Evolutionary conservation across 2,113 vertebrate species (phyloP).

Genomic region (Struthio camelus): DNA sequence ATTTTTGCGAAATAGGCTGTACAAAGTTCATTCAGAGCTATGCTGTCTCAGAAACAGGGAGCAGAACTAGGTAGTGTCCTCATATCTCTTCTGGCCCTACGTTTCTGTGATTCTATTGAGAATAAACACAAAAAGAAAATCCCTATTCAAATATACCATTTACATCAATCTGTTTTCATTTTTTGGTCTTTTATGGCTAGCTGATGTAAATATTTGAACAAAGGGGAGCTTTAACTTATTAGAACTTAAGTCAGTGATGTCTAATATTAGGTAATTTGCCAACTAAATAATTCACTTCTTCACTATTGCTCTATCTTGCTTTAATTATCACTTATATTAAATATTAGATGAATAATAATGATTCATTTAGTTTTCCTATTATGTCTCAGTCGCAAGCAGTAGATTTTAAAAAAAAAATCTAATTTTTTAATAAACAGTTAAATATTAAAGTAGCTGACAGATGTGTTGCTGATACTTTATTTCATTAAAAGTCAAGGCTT

Average conservation of each 20-base stretch:
- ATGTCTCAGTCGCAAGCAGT: background rate
- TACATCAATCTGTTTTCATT: background rate
- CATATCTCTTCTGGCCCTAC: background rate
- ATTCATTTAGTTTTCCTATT: background rate
- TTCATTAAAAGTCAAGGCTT: background rate
- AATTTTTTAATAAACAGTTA: background rate
- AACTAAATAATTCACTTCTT: background rate
- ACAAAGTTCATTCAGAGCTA: background rate
- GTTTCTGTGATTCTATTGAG: background rate
- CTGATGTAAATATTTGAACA: background rate
- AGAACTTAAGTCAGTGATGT: background rate
- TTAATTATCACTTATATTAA: background rate
- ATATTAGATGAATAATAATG: background rate
- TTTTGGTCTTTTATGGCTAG: background rate
- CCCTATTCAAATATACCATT: background rate
- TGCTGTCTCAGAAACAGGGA: background rate
- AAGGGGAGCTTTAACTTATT: background rate
- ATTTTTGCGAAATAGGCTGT: background rate
- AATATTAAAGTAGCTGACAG: background rate
- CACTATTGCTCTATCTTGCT: background rate
- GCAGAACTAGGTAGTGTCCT: background rate
- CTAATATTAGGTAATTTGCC: background rate
- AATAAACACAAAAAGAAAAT: background rate
- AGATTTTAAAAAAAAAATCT: background rate
- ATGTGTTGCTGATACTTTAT: background rate